Evolutionary conservation across 2,113 vertebrate genomes (phyloP).

Genomic region (Spheniscus mendiculus): DNA sequence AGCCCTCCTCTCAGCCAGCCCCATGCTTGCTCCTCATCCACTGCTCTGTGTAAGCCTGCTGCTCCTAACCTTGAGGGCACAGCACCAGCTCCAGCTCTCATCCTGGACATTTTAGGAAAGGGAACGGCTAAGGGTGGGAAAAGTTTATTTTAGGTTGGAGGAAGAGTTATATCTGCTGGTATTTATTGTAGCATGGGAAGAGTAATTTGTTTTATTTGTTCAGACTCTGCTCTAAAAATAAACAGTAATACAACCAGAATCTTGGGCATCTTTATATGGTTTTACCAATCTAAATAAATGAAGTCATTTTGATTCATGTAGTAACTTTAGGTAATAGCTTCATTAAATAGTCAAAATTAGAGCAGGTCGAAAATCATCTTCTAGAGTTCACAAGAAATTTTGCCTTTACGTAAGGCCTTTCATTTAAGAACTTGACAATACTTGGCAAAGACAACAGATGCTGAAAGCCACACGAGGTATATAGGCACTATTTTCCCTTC

Average conservation of each 20-base stretch:
- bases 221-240: not conserved
- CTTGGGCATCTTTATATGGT: not conserved
- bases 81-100: not conserved
- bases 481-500: not conserved
- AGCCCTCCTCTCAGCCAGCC: not conserved
- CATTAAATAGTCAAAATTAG: not conserved
- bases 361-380: not conserved
- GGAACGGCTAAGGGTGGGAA: not conserved
- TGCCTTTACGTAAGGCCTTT: not conserved
- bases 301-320: not conserved
- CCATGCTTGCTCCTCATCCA: not conserved
- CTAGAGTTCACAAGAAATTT: not conserved
- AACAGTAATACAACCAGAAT: not conserved
- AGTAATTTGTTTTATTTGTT: not conserved
- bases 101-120: not conserved
- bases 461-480: not conserved
- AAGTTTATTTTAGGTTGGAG: not conserved
- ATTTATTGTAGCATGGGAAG: conserved; percentile 9
- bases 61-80: not conserved
- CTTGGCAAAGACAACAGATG: not conserved
- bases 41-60: not conserved
- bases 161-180: not conserved
- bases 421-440: not conserved
- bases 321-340: not conserved
- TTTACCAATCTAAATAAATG: not conserved